Percentiles rank a stretch among this genome's conserved stretches.
Conservation (phyloP, 2,888 invertebrate species). For the Idaea dimidiata region DNA sequence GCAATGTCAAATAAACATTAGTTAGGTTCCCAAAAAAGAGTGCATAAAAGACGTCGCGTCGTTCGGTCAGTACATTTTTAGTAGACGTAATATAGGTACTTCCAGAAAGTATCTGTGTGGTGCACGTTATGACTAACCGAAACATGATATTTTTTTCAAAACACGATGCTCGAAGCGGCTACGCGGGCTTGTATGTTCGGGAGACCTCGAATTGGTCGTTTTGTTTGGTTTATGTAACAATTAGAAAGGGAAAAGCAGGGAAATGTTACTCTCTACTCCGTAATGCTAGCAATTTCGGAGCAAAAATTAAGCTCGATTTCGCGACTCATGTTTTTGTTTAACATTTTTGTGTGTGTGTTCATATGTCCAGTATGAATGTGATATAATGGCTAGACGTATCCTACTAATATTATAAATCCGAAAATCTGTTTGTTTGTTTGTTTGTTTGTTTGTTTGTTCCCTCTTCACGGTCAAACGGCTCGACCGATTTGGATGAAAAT, state of each 20-base stretch:
- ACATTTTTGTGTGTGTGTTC: slow-evolving; percentile 30
- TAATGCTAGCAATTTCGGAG: slow-evolving; percentile 54
- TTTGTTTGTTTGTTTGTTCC: too few relatives aligned
- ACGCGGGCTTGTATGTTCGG: slow-evolving; percentile 31
- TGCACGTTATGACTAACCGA: slow-evolving; percentile 48
- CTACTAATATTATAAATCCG: too few relatives aligned
- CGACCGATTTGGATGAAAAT: too few relatives aligned
- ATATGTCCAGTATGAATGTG: slow-evolving; percentile 16
- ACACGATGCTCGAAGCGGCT: slow-evolving; percentile 16
- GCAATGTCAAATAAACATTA: too few relatives aligned
- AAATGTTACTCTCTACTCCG: slow-evolving; percentile 50
- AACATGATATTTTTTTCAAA: slow-evolving; percentile 13
- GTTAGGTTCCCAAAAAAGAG: too few relatives aligned
- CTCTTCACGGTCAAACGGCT: too few relatives aligned
- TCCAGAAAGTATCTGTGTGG: not conserved
- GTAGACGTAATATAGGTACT: too few relatives aligned
- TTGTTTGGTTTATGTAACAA: slow-evolving; percentile 69
- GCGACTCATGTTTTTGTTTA: slow-evolving; percentile 42
- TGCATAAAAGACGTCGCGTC: too few relatives aligned
- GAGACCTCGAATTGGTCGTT: slow-evolving; percentile 51
- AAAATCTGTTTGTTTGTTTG: too few relatives aligned
- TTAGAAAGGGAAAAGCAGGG: slow-evolving; percentile 57
- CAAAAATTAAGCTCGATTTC: slow-evolving; percentile 53
- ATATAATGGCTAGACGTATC: slow-evolving; percentile 2
- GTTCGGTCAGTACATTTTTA: too few relatives aligned